Evolutionary conservation across 2,888 invertebrate genomes (phyloP).

Genomic region (Cephus nigrinus): DNA sequence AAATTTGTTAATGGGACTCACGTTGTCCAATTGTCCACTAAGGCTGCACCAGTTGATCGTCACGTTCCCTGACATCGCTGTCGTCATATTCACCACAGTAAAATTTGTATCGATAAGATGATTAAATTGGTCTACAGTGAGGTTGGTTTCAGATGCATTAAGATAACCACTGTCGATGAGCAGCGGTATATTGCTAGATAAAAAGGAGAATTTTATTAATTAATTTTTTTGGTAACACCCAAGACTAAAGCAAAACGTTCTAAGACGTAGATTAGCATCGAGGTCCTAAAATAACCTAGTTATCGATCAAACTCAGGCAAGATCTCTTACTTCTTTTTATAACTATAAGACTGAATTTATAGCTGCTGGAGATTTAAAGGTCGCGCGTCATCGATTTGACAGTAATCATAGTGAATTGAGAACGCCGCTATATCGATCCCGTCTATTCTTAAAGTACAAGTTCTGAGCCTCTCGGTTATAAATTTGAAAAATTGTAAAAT

Average conservation of each 20-base stretch:
- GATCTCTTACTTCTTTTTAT: not conserved
- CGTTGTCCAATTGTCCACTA: slow-evolving; percentile 80
- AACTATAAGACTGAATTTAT: not conserved
- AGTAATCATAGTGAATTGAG: not conserved
- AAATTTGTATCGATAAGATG: slow-evolving; percentile 12
- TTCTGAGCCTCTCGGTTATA: not conserved
- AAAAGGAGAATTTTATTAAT: not conserved
- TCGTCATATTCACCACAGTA: not conserved
- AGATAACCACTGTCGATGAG: slow-evolving; percentile 65
- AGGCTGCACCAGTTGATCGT: slow-evolving; percentile 77
- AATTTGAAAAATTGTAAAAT: not conserved
- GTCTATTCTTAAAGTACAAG: not conserved
- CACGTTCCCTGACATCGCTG: slow-evolving; percentile 58
- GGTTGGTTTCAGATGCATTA: slow-evolving; percentile 59
- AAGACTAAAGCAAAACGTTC: not conserved
- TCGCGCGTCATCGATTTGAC: not conserved
- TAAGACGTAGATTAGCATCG: not conserved
- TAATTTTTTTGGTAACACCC: not conserved
- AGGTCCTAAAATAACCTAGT: not conserved
- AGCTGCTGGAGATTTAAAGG: not conserved
- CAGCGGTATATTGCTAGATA: slow-evolving; percentile 30
- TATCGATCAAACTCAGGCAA: not conserved
- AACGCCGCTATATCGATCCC: not conserved
- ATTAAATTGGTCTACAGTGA: slow-evolving; percentile 71
- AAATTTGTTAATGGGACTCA: slow-evolving; percentile 57